phyloP scores from a whole-genome alignment of 2,888 invertebrate genomes.

The Imbricaverruca yamaguchii region DNA sequence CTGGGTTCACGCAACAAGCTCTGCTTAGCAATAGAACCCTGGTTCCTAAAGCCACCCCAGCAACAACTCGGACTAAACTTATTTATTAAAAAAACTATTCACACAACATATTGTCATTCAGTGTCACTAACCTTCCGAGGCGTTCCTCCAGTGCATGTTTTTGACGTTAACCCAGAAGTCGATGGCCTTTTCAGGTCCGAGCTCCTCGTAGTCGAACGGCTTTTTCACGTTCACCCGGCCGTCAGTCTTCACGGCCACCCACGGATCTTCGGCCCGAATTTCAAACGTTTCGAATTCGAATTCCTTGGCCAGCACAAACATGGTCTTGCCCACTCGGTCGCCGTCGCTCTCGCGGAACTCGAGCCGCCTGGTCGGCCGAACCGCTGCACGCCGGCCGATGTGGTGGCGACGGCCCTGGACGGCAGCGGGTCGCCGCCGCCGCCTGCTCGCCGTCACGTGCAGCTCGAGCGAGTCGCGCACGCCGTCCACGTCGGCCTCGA shows the following conservation, averaged over 20 bases:
- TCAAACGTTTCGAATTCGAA: conserved; percentile 87
- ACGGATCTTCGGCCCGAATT: conserved; percentile 85
- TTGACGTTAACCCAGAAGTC: conserved; percentile 94
- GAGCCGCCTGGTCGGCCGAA: conserved; percentile 84
- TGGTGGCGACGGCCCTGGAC: too few species aligned
- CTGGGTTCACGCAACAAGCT: too few species aligned
- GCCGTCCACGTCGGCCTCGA: conserved; percentile 74
- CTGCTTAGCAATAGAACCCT: too few species aligned
- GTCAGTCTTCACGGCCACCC: conserved; percentile 86
- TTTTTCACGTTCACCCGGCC: conserved; percentile 88
- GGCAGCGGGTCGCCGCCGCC: too few species aligned
- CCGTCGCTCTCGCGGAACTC: conserved; percentile 88
- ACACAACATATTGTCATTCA: too few species aligned
- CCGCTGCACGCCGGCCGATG: conserved; percentile 73
- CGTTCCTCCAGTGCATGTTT: conserved; percentile 47
- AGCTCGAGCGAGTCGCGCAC: conserved; percentile 68
- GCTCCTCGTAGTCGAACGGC: conserved; percentile 94
- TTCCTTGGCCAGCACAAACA: conserved; percentile 84
- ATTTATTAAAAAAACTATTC: too few species aligned
- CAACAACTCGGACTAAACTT: too few species aligned
- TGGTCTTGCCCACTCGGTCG: conserved; percentile 75
- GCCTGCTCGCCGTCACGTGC: too few species aligned
- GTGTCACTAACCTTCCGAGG: too few species aligned
- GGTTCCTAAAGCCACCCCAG: too few species aligned
- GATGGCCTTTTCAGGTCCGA: conserved; percentile 88